Base-by-base conservation (phyloP, 2,797 vertebrate genomes). In the Apodemus agrarius region DNA sequence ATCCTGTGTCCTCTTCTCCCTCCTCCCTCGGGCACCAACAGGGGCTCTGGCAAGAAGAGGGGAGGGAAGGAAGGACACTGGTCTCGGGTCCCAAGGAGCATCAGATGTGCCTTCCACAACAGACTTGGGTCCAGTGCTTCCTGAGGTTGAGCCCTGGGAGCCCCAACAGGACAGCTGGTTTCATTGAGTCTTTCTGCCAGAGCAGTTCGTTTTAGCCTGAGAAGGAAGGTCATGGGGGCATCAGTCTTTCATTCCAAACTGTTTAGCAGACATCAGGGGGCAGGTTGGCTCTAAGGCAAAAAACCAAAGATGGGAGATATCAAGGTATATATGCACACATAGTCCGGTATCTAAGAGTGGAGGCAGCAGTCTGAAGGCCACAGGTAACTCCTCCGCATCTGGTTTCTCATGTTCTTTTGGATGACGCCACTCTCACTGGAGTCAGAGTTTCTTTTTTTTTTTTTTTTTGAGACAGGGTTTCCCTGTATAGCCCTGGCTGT, bases 191-290 rank as follows among this genome's bases (percentile, higher is more conserved):
- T 91, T 92, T 90, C 67, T 11, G 83, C 94, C 95, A 91, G 95
- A 95, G 95, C 94, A 96, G 97, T 97, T 98, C 98, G 98, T 98
- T 98, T 98, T 98, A 98, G 96, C 95, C 40, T 3, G 14, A 0
- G 0, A 97, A 43, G 87, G 94, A 94, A 93, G 21, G 6, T 31
- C 1, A 1, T 49, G 97, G 97, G 98, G 97, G 97, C 96, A 0
- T 98, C 54, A 81, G 57, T 96, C 97, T 94, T 97, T 97, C 34
- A 12, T 90, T 86, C 24, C 19, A 82, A 16, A 31, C 79, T 54
- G 59, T 86, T 96, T 92, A 93, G 92, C 82, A 0, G 78, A 76
- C 63, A 89, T 79, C 95, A 84, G 97, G 78, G 67, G 67, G 43
- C 37, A 97, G 97, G 97, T 98, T 5, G 13, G 90, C 57, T 37